Base-by-base conservation (phyloP, 2,113 vertebrate species). In the Dipodomys stephensi region DNA sequence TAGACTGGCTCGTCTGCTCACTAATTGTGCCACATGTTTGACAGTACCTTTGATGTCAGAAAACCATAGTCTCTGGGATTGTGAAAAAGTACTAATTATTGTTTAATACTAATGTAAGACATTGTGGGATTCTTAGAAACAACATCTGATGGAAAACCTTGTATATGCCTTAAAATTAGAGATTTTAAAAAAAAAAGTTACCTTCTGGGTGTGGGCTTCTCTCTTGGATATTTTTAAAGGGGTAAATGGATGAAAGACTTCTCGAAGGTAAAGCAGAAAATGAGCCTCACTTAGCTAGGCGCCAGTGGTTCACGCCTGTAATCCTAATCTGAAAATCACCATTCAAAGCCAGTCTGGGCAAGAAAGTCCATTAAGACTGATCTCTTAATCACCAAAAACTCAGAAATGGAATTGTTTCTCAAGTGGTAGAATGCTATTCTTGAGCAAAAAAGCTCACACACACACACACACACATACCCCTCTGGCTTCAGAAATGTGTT, bases 171-270 rank as follows among this genome's bases (percentile, higher is more conserved):
- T 27, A 86, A 20, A 90, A 80, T 76, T n/a, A 78, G 77, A 89
- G 65, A 20, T 49, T 68, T 44, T 90, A 6, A 39, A 39, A 39
- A 39, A 39, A 39, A 82, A 80, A 90, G 32, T 71, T 73, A 27
- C 27, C 67, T 96, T 19, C 1, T 80, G 25, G n/a, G 1, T 78
- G 13, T 9, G n/a, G 91, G 19, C 28, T 77, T 96, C 20, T 69
- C 1, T 83, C 67, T 87, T 91, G 15, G 12, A 73, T 81, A 83
- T 69, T 90, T 4, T 94, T 84, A 85, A 78, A 94, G 57, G 77
- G 39, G 44, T 77, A 32, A 71, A 73, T 12, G 3, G 44, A 32
- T 6, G 6, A 7, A 53, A 28, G 39, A 39, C 35, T 39, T 39
- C 35, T 39, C 35, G 35, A 65, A 78, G 23, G 20, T 53, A 30